phyloP scores from a whole-genome alignment of 2,113 vertebrate species.

The Cheirogaleus medius region DNA sequence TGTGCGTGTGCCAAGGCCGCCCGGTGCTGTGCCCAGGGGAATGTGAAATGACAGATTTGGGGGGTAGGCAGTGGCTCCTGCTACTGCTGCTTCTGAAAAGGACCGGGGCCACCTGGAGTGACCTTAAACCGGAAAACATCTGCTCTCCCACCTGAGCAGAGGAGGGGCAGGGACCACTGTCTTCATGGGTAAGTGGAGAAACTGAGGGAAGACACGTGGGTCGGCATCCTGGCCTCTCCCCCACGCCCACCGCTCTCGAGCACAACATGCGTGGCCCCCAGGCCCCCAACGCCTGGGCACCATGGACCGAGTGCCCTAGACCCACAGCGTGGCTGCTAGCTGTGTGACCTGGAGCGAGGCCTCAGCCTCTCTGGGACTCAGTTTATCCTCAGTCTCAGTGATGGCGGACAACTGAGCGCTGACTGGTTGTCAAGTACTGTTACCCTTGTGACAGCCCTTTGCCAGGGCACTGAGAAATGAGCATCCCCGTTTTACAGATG shows the following conservation, averaged over 20 bases:
- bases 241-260: rapidly evolving
- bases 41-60: not conserved
- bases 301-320: not conserved
- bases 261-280: not conserved
- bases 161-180: rapidly evolving
- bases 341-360: not conserved
- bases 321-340: rapidly evolving
- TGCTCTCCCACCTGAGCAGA: not conserved
- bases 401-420: not conserved
- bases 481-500: not conserved
- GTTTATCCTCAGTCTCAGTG: not conserved
- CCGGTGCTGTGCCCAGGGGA: not conserved
- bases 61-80: not conserved
- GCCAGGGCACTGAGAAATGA: not conserved
- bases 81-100: not conserved
- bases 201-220: not conserved
- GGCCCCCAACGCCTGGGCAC: not conserved
- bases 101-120: not conserved
- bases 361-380: not conserved
- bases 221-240: not conserved
- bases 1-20: not conserved
- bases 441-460: not conserved
- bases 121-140: not conserved
- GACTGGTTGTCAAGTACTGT: rapidly evolving
- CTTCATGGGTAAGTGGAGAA: not conserved